Evolutionary conservation across 1,140 invertebrate species (phyloP).

Genomic region (Copidosoma floridanum): DNA sequence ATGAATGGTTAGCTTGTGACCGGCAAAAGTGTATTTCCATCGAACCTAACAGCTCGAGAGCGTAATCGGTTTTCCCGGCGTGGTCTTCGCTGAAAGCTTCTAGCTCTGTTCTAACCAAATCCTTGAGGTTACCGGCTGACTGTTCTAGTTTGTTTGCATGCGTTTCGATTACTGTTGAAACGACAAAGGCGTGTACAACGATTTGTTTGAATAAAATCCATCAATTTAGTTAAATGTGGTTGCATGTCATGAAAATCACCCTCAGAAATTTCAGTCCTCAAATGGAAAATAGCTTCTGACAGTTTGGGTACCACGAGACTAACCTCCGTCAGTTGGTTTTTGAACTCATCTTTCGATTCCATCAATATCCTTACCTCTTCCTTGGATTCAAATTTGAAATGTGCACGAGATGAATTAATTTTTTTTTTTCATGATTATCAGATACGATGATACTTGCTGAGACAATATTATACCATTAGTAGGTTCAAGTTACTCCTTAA

Average conservation of each 20-base stretch:
- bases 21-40: no score
- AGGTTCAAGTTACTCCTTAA: constrained; percentile 40
- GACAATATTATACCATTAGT: constrained; percentile 41
- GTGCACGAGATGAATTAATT: no score
- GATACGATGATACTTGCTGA: not conserved
- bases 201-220: no score
- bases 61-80: constrained; percentile 69
- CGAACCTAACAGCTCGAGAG: constrained; percentile 63
- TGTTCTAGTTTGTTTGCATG: no score
- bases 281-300: constrained; percentile 45
- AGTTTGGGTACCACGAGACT: constrained; percentile 42
- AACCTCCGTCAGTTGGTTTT: constrained; percentile 43
- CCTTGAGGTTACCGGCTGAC: no score
- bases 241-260: no score
- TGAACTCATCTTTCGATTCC: constrained; percentile 43
- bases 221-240: no score
- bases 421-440: no score
- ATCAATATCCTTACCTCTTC: constrained; percentile 45
- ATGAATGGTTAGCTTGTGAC: no score
- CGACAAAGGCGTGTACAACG: not conserved
- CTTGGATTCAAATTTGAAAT: constrained; percentile 26
- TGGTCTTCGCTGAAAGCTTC: no score
- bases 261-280: constrained; percentile 45
- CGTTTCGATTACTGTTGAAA: constrained; percentile 38
- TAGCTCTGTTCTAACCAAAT: no score